Conservation (phyloP, 2,888 invertebrate genomes). For the Amorpha juglandis region DNA sequence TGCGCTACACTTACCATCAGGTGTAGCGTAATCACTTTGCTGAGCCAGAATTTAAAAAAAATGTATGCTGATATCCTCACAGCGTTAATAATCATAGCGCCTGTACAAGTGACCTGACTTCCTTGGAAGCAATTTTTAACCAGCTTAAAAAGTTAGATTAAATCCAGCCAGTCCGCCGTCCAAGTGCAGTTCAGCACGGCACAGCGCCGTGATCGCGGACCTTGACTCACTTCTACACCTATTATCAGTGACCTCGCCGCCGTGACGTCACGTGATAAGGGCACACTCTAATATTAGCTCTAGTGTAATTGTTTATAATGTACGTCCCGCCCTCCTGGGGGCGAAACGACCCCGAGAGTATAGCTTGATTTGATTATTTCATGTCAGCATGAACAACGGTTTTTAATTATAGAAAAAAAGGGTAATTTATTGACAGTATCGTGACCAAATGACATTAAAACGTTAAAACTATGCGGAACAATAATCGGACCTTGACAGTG, state of each 20-base stretch:
- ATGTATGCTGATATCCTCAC: too few relatives aligned
- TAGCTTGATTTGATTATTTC: neutral
- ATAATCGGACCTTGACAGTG: too few relatives aligned
- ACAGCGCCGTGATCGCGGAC: constrained; percentile 32
- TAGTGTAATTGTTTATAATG: neutral
- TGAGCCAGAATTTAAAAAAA: too few relatives aligned
- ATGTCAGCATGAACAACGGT: neutral
- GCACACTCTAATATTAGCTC: constrained; percentile 20
- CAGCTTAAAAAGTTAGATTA: neutral
- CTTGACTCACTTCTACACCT: constrained; percentile 42
- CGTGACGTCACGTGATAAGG: constrained; percentile 25
- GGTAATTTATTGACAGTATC: too few relatives aligned
- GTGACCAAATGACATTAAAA: too few relatives aligned
- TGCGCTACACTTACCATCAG: too few relatives aligned
- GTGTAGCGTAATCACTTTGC: too few relatives aligned
- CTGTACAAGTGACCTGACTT: too few relatives aligned
- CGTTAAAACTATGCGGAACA: too few relatives aligned
- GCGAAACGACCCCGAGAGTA: neutral
- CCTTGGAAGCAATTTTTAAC: too few relatives aligned
- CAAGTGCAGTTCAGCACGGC: constrained; percentile 44
- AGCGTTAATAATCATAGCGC: too few relatives aligned
- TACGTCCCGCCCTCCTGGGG: neutral
- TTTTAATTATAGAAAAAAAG: too few relatives aligned
- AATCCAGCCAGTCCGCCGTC: neutral
- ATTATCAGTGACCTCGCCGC: constrained; percentile 26